These are phyloP conservation scores for Rutpela maculata DNA, from an alignment of 2,888 invertebrate genomes.

Conservation along the genomic window DNA sequence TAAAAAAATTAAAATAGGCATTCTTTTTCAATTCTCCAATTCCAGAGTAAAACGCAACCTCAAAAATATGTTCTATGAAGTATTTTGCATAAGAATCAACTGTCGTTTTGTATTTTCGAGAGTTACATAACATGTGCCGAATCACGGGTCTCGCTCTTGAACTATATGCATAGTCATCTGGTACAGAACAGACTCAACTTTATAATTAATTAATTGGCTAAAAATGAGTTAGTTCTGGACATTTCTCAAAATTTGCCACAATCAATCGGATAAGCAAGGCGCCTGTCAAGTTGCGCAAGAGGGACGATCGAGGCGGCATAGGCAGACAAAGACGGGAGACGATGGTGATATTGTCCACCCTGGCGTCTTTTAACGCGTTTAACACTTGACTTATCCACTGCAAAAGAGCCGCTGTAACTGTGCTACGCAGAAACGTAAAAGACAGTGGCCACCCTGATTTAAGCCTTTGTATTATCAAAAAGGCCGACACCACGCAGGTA, in stretches of 20 bases:
- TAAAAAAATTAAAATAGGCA: too few relatives aligned
- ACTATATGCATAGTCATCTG: conserved; percentile 15
- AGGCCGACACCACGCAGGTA: conserved; percentile 45
- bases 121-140: too few relatives aligned
- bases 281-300: conserved; percentile 51
- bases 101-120: too few relatives aligned
- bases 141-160: too few relatives aligned
- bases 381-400: conserved; percentile 65
- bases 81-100: too few relatives aligned
- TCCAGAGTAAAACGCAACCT: too few relatives aligned
- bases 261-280: conserved; percentile 9
- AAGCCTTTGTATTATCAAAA: conserved; percentile 55
- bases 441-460: conserved; percentile 59
- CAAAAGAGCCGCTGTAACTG: conserved; percentile 49
- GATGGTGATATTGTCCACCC: conserved; percentile 51
- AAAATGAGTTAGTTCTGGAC: neutral
- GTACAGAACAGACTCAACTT: neutral
- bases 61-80: too few relatives aligned
- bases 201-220: neutral
- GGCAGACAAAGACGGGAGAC: conserved; percentile 52
- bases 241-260: neutral
- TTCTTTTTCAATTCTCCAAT: too few relatives aligned
- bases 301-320: conserved; percentile 51
- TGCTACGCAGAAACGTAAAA: conserved; percentile 46
- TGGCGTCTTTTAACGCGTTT: conserved; percentile 63